These are phyloP conservation scores for Branchipolynoe longqiensis DNA, from an alignment of 2,888 invertebrate genomes.

Conservation along the genomic window DNA sequence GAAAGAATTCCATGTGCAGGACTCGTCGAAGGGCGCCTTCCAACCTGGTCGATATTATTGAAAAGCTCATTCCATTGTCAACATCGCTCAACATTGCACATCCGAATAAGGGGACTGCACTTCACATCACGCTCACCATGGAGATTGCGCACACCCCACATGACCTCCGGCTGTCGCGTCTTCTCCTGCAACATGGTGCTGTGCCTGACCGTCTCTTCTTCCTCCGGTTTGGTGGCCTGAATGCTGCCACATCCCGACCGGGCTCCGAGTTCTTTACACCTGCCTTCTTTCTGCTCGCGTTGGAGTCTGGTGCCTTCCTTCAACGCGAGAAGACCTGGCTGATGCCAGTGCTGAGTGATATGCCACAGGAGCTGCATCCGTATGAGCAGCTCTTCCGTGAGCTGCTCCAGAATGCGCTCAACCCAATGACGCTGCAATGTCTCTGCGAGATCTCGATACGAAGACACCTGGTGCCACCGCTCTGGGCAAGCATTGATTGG, in stretches of 20 bases:
- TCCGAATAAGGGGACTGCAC: slow-evolving; percentile 59
- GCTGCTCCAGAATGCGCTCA: slow-evolving; percentile 46
- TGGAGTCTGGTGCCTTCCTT: slow-evolving; percentile 60
- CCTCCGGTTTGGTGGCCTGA: slow-evolving; percentile 63
- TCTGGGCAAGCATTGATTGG: slow-evolving; percentile 60
- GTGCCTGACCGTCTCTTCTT: slow-evolving; percentile 63
- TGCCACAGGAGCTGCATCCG: slow-evolving; percentile 63
- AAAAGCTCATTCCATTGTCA: slow-evolving; percentile 52
- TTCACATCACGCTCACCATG: slow-evolving; percentile 56
- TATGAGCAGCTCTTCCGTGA: slow-evolving; percentile 59
- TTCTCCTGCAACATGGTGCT: slow-evolving; percentile 64
- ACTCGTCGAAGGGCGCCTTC: slow-evolving; percentile 63
- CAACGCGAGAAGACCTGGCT: slow-evolving; percentile 63
- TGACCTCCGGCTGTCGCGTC: slow-evolving; percentile 48
- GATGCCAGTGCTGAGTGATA: slow-evolving; percentile 61
- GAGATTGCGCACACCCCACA: slow-evolving; percentile 58
- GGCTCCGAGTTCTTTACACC: slow-evolving; percentile 61
- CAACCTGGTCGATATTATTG: slow-evolving; percentile 61
- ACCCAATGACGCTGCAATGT: slow-evolving; percentile 58
- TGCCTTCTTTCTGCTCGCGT: slow-evolving; percentile 59
- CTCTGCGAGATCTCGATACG: slow-evolving; percentile 49
- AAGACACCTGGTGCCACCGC: slow-evolving; percentile 1
- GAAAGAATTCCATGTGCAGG: background rate
- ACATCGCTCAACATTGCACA: slow-evolving; percentile 57
- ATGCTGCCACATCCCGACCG: slow-evolving; percentile 58